These are phyloP conservation scores for Coptodon rendalli DNA, from an alignment of 2,113 vertebrate species.

Conservation along the genomic window DNA sequence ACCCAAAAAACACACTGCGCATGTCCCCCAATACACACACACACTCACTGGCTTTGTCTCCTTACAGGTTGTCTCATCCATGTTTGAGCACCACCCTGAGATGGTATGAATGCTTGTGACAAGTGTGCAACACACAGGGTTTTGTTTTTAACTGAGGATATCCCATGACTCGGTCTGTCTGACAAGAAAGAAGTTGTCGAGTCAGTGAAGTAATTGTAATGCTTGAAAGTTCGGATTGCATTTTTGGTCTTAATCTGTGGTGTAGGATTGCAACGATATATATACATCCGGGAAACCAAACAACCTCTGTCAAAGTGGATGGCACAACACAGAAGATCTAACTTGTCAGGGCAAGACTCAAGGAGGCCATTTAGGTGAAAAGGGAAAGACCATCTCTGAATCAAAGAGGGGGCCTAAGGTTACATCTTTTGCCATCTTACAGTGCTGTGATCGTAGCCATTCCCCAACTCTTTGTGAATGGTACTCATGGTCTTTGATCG, in stretches of 20 bases:
- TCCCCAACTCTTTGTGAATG: not conserved
- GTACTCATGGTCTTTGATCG: not conserved
- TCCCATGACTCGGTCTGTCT: no score
- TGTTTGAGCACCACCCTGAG: not conserved
- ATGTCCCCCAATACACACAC: not conserved
- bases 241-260: not conserved
- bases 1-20: not conserved
- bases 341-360: not conserved
- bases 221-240: not conserved
- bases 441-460: not conserved
- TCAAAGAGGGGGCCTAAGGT: not conserved
- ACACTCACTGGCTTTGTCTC: not conserved
- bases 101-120: not conserved
- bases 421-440: not conserved
- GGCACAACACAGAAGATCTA: not conserved
- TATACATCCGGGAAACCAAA: not conserved
- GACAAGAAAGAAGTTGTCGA: no score
- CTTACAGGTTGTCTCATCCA: not conserved
- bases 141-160: no score
- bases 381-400: not conserved
- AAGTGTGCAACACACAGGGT: not conserved
- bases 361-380: not conserved
- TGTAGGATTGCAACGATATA: not conserved
- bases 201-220: no score
- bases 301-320: not conserved